Percentiles rank a stretch among this genome's conserved stretches.
Conservation (phyloP, 2,888 invertebrate species). For the Polia nebulosa region DNA sequence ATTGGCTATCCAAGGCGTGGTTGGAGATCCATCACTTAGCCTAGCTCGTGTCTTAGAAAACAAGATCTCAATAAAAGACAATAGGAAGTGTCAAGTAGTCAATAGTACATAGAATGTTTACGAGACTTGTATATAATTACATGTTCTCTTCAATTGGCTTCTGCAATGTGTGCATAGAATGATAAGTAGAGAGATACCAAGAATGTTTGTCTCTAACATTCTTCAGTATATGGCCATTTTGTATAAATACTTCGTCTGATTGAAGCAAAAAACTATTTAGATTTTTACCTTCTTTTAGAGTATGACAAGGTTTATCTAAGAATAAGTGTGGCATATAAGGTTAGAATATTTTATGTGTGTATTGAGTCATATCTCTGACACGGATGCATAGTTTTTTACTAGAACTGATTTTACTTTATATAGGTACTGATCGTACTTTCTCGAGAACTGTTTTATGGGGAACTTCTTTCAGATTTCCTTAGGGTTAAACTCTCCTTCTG, state of each 20-base stretch:
- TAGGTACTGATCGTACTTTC: background rate
- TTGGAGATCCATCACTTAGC: background rate
- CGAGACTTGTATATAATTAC: conserved; percentile 4
- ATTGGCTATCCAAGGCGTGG: background rate
- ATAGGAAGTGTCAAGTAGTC: no score
- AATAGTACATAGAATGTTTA: no score
- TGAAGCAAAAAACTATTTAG: conserved; percentile 12
- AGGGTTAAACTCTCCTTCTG: background rate
- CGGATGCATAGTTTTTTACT: background rate
- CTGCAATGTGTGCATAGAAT: conserved; percentile 36
- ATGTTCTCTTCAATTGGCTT: conserved; percentile 17
- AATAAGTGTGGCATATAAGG: conserved; percentile 4
- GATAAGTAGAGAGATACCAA: conserved; percentile 32
- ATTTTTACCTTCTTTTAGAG: conserved; percentile 4
- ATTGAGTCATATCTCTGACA: conserved; percentile 25
- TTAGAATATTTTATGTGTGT: background rate
- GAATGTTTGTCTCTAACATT: conserved; percentile 32
- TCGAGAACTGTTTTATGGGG: background rate
- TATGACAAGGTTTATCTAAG: conserved; percentile 10
- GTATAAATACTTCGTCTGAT: conserved; percentile 1
- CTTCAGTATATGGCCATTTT: conserved; percentile 9
- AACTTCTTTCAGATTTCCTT: no score
- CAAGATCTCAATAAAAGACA: no score
- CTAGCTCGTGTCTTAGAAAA: background rate
- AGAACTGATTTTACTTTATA: background rate